These are phyloP conservation scores for Eulacestoma nigropectus DNA, from an alignment of 2,113 vertebrate species.

Conservation along the genomic window DNA sequence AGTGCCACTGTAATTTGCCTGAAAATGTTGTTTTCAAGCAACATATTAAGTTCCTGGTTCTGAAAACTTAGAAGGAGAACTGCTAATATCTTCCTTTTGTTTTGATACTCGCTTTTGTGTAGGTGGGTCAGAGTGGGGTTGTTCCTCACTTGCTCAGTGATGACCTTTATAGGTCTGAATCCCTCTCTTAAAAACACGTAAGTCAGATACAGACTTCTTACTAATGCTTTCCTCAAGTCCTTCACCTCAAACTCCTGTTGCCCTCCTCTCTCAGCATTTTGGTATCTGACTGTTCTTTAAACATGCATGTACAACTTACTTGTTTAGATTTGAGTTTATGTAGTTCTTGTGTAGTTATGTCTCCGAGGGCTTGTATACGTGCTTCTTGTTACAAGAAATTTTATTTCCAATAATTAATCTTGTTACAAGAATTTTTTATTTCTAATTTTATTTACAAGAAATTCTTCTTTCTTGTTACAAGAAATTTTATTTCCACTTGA, in stretches of 20 bases:
- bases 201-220: neutral
- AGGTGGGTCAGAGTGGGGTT: neutral
- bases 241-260: neutral
- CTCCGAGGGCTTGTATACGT: neutral
- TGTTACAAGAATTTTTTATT: neutral
- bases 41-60: neutral
- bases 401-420: neutral
- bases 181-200: neutral
- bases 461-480: neutral
- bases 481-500: neutral
- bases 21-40: neutral
- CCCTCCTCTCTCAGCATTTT: neutral
- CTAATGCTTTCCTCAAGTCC: neutral
- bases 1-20: neutral
- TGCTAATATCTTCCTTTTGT: neutral
- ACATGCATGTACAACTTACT: neutral
- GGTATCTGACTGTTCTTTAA: neutral
- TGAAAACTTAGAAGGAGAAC: neutral
- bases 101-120: neutral
- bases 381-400: neutral
- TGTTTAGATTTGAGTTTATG: neutral
- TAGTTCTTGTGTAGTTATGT: neutral
- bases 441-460: too few species aligned
- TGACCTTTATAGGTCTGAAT: neutral
- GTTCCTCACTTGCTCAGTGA: neutral